Percentiles rank a stretch among this genome's conserved stretches.
Conservation (phyloP, 35 echinoderm and acorn worm species). For the Heliocidaris tuberculata region DNA sequence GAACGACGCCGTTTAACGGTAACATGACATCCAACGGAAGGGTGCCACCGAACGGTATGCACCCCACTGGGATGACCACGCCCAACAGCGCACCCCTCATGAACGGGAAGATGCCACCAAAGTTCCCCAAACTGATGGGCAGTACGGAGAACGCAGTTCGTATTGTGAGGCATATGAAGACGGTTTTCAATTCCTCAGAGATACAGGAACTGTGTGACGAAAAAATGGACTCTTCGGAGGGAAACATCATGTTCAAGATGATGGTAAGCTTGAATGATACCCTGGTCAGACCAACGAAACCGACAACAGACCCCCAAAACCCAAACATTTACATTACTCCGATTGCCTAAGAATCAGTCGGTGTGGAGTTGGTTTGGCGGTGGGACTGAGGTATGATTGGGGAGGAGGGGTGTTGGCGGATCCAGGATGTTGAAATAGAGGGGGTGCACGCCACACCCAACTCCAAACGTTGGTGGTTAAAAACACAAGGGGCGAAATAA, state of each 20-base stretch:
- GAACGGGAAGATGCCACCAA: slow-evolving; percentile 21
- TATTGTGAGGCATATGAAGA: slow-evolving; percentile 26
- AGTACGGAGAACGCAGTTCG: neutral
- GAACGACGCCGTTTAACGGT: neutral
- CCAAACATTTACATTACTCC: too few relatives aligned
- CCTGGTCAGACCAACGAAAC: neutral
- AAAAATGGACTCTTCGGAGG: slow-evolving; percentile 9
- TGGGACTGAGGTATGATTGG: too few relatives aligned
- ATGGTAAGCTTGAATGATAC: neutral
- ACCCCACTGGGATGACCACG: neutral
- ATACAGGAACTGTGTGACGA: slow-evolving; percentile 37
- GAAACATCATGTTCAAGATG: slow-evolving; percentile 33
- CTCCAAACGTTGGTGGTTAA: too few relatives aligned
- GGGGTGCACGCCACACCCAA: too few relatives aligned
- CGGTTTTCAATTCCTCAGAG: slow-evolving; percentile 28
- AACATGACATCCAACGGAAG: neutral
- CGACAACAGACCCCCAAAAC: too few relatives aligned
- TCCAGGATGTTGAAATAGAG: too few relatives aligned
- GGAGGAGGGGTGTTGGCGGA: too few relatives aligned
- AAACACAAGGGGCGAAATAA: too few relatives aligned
- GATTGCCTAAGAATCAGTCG: too few relatives aligned
- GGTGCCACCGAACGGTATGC: slow-evolving; percentile 13
- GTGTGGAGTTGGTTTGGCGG: too few relatives aligned
- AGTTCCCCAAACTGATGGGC: slow-evolving; percentile 22
- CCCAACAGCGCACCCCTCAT: neutral